phyloP scores from a whole-genome alignment of 2,797 vertebrate species.

The Meriones psammophilus region DNA sequence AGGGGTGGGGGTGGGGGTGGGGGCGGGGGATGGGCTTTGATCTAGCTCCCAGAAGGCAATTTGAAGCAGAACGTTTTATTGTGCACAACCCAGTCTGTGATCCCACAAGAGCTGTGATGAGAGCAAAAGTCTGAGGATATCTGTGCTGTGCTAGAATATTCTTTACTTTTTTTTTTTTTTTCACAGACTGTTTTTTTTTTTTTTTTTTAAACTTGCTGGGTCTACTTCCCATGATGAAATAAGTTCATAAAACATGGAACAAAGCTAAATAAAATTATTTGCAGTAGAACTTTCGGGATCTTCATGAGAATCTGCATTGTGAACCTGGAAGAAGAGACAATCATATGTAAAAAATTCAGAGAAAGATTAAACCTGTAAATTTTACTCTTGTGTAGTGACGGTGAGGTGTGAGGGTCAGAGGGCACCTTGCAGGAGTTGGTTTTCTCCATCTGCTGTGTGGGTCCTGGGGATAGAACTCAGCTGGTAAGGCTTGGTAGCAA shows the following conservation, averaged over 20 bases:
- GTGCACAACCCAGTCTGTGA: not conserved
- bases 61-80: slow-evolving; percentile 52
- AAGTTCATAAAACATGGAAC: slow-evolving; percentile 27
- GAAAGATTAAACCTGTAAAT: not conserved
- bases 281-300: not conserved
- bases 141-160: not conserved
- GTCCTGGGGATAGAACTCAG: not conserved
- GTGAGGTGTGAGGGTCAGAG: not conserved
- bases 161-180: not conserved
- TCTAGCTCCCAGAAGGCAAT: not conserved
- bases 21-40: slow-evolving; percentile 29
- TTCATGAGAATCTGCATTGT: not conserved
- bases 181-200: not conserved
- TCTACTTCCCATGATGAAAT: not conserved
- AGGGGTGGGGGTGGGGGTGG: no score
- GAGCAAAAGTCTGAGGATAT: not conserved
- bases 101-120: not conserved
- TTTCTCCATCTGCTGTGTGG: no score
- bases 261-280: slow-evolving; percentile 2
- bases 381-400: not conserved
- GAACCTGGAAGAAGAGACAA: slow-evolving; percentile 16
- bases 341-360: not conserved
- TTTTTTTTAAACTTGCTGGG: not conserved
- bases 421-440: no score
- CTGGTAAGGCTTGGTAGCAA: not conserved